Evolutionary conservation across 2,888 invertebrate genomes (phyloP), one percentile per base, ranked within the genome.

Genomic region (Athalia circularis): DNA sequence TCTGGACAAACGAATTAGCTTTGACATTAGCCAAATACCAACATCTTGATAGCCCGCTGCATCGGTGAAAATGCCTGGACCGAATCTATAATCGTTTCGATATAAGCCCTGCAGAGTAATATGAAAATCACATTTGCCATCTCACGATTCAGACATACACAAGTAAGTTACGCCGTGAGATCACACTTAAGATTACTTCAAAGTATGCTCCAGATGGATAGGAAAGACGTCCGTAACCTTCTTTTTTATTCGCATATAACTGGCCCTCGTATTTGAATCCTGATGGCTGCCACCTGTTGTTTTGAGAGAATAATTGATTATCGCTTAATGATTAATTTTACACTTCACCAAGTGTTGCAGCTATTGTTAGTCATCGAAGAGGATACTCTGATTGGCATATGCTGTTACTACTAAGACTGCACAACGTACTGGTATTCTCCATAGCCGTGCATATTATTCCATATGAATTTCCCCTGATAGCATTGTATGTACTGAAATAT

Each of bases 221-320:
- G 0, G 92, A 92, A 84, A 92, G 90, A 15, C 88, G 85, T 0
- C 92, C 92, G 81, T 93, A 93, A 0, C 93, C 93, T 80, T 93
- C 92, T 83, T 92, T 89, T 62, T 86, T 85, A 82, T 93, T 93
- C 80, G 89, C 90, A 84, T 91, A 93, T 85, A 92, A 92, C 67
- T 88, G 79, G 0, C 93, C 93, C 80, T 92, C 92, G 82, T 92
- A 92, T 0, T 85, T 80, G 65, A 84, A 87, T 0, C 82, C 80
- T 11, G 89, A 89, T 0, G 86, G 86, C 45, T 81, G 81, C 2
- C 88, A 90, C 90, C 91, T 91, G 7, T 88, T 88, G 82, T 93
- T 93, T 47, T 90, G 90, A 62, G 43, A 48, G 11, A 61, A n/a
- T 0, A 93, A 93, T 0, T 82, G 74, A 0, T 92, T 92, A 81